Evolutionary conservation across 2,113 vertebrate species (phyloP).

Genomic region (Gymnobelideus leadbeateri): DNA sequence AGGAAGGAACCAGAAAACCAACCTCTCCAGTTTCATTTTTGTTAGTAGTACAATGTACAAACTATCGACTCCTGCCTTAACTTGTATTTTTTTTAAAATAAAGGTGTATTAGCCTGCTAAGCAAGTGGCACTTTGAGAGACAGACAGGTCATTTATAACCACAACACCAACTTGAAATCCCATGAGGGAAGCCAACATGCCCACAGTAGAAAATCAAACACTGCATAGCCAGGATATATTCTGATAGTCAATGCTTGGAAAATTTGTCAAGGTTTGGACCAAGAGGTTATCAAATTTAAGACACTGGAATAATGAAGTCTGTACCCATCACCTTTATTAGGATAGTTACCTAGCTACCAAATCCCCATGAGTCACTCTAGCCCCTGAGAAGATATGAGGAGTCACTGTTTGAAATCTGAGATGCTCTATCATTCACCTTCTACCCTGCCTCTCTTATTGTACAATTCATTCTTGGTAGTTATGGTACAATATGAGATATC

Average conservation of each 20-base stretch:
- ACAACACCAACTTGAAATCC: conserved; percentile 62
- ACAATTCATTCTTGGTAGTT: background rate
- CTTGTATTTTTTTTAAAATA: conserved; percentile 45
- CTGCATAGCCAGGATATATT: conserved; percentile 25
- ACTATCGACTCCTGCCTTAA: conserved; percentile 60
- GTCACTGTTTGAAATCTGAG: background rate
- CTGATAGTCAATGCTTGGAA: conserved; percentile 50
- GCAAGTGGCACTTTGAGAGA: conserved; percentile 52
- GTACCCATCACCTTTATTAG: background rate
- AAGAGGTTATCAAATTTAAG: background rate
- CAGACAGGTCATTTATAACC: conserved; percentile 54
- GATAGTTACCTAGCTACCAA: background rate
- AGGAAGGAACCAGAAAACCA: background rate
- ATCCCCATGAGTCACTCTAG: background rate
- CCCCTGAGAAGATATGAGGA: background rate
- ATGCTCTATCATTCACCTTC: background rate
- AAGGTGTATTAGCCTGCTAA: conserved; percentile 44
- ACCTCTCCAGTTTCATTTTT: background rate
- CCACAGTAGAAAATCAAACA: conserved; percentile 29
- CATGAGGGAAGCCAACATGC: conserved; percentile 54
- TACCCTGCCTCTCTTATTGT: background rate
- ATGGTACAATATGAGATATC: background rate
- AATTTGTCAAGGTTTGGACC: background rate
- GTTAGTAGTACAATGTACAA: conserved; percentile 42
- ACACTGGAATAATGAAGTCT: background rate